Evolutionary conservation across 2,797 vertebrate genomes (phyloP), one percentile per base, ranked within the genome.

Genomic region (Podargus strigoides): DNA sequence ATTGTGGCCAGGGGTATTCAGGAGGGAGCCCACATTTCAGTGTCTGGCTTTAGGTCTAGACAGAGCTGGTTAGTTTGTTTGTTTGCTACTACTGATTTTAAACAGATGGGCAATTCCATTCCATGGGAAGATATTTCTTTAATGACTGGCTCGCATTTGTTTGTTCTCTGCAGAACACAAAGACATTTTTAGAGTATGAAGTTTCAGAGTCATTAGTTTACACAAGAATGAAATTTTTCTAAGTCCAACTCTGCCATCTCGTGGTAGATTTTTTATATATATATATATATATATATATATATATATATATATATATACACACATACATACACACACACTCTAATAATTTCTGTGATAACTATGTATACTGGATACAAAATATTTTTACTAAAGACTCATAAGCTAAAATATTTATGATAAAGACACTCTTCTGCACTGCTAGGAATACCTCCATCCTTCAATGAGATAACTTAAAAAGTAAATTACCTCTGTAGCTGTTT

Each of bases 181-280:
- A 56, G 23, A 49, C 6, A 26, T 52, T 63, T 83, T 84, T 67
- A 37, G 37, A 50, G 9, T 5, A 39, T 15, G 47, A 93, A 88
- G 44, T 79, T 82, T 83, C 41, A 37, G 32, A 42, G 17, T 18
- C 37, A 7, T 6, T 53, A 13, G 24, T 73, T 52, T 41, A 52
- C 17, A 14, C 10, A 50, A 68, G 85, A 63, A 49, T 28, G 12
- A 37, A 59, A 32, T 70, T 76, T 42, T 95, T 93, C 21, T 17
- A 84, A 92, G 59, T 93, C 70, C 87, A 78, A 92, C 44, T 76
- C 92, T 96, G 95, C 94, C 96, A 95, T 66, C 96, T 96, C 27
- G 72, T 94, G 95, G 96, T 66, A 50, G 41, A 39, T 23, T 32
- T 63, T n/a, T n/a, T n/a, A n/a, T n/a, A n/a, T n/a, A n/a, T n/a